Evolutionary conservation across 1,140 invertebrate genomes (phyloP).

Genomic region (Mylabris phalerata): DNA sequence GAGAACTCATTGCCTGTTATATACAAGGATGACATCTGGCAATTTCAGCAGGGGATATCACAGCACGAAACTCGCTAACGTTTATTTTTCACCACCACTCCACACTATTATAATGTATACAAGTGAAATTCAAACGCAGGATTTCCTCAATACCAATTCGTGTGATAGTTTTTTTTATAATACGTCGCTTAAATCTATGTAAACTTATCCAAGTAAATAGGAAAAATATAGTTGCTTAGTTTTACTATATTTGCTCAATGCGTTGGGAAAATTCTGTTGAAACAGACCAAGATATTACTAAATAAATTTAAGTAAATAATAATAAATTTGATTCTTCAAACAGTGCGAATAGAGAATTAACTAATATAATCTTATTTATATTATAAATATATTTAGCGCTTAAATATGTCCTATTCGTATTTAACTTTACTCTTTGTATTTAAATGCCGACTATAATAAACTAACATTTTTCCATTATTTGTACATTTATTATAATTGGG

Average conservation of each 20-base stretch:
- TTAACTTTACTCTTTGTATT: conserved; percentile 4
- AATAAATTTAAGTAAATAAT: conserved; percentile 8
- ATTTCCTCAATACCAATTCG: too few relatives aligned
- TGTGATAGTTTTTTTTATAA: too few relatives aligned
- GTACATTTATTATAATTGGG: too few relatives aligned
- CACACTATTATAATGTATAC: too few relatives aligned
- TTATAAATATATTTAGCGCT: conserved; percentile 1
- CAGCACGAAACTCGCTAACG: conserved; percentile 9
- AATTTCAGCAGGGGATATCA: conserved; percentile 15
- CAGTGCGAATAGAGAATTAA: conserved; percentile 1
- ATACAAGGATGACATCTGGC: conserved; percentile 10
- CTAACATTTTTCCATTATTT: not conserved
- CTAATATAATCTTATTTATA: conserved; percentile 16
- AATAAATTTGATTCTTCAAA: conserved; percentile 7
- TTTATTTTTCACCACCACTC: too few relatives aligned
- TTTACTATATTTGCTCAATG: conserved; percentile 7
- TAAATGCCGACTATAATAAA: conserved; percentile 7
- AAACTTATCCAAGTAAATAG: too few relatives aligned
- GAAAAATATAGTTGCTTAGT: not conserved
- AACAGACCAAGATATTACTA: not conserved
- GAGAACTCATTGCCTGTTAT: too few relatives aligned
- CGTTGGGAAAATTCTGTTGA: conserved; percentile 1
- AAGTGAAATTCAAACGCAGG: too few relatives aligned
- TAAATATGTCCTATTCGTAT: conserved; percentile 9
- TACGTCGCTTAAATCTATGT: too few relatives aligned